Percentiles rank a stretch among this genome's conserved stretches.
These are phyloP conservation scores for Furnarius figulus DNA, from an alignment of 2,113 vertebrate genomes.

Conservation along the genomic window DNA sequence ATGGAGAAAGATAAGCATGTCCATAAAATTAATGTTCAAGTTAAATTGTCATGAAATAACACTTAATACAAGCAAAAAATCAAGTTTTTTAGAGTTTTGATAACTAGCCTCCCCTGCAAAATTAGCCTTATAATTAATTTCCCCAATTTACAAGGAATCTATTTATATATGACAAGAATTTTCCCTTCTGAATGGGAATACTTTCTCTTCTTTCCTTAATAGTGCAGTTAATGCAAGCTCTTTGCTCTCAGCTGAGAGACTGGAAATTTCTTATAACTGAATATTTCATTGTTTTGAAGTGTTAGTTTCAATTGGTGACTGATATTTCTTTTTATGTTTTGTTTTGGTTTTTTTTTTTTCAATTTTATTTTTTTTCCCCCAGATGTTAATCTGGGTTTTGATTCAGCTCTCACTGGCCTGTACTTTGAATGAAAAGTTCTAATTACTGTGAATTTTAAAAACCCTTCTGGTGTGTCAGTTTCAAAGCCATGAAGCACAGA, in stretches of 20 bases:
- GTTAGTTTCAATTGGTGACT: not conserved
- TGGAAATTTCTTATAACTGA: not conserved
- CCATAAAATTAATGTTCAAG: not conserved
- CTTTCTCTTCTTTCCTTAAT: not conserved
- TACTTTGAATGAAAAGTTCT: conserved; percentile 36
- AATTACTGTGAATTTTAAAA: conserved; percentile 54
- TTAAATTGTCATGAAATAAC: not conserved
- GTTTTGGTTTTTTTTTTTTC: too few species aligned
- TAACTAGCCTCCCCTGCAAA: not conserved
- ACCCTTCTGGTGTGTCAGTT: conserved; percentile 1
- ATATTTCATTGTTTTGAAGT: not conserved
- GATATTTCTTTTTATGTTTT: not conserved
- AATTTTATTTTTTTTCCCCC: not conserved
- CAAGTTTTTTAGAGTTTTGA: not conserved
- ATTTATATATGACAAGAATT: not conserved
- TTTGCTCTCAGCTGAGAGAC: not conserved
- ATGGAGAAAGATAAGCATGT: not conserved
- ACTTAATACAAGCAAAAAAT: not conserved
- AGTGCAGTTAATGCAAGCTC: not conserved
- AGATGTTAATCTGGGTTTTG: conserved; percentile 41
- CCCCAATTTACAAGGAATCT: not conserved
- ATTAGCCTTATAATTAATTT: not conserved
- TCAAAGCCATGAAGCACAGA: not conserved
- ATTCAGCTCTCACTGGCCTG: not conserved
- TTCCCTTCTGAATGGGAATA: not conserved